These are phyloP conservation scores for Mus musculus DNA, from an alignment of 2,113 vertebrate species.

Conservation along the genomic window GRCm39 chr5:112386001-112386500, in stretches of 20 bases:
- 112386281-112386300: no score
- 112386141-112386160: not conserved
- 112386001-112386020: not conserved
- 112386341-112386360: no score
- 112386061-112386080: accelerated
- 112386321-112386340: not conserved
- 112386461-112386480: not conserved
- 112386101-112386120: no score
- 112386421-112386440: not conserved
- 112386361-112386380: not conserved
- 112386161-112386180: not conserved
- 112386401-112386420: no score
- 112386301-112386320: not conserved
- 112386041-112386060: not conserved
- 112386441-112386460: not conserved
- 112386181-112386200: no score
- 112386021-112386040: not conserved
- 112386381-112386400: no score
- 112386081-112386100: not conserved
- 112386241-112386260: not conserved
- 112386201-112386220: no score
- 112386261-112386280: no score
- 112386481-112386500: not conserved
- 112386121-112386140: accelerated
- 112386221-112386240: not conserved